These are phyloP conservation scores for Channa argus DNA, from an alignment of 2,113 vertebrate species.

Conservation along the genomic window DNA sequence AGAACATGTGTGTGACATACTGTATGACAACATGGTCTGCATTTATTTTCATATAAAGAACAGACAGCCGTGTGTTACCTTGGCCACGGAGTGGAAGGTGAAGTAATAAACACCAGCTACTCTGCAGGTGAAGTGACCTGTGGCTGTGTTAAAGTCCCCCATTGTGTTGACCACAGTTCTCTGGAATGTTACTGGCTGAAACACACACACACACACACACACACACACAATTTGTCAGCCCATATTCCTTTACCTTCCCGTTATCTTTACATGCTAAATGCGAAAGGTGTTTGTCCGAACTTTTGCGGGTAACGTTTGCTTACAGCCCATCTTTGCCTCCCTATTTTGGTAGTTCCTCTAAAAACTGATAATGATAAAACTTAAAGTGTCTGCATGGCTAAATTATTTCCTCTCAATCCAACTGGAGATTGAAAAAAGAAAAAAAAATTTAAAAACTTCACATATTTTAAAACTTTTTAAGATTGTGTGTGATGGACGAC, in stretches of 20 bases:
- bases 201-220: slow-evolving; percentile 4
- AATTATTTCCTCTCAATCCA: no score
- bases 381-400: no score
- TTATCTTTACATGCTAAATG: no score
- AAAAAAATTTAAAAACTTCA: neutral
- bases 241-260: no score
- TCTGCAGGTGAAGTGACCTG: slow-evolving; percentile 54
- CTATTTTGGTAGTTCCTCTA: no score
- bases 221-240: neutral
- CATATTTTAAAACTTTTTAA: no score
- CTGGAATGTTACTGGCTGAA: slow-evolving; percentile 43
- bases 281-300: no score
- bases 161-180: neutral
- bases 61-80: slow-evolving; percentile 31
- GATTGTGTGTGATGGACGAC: neutral
- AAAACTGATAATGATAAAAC: no score
- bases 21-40: neutral
- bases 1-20: neutral
- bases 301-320: no score
- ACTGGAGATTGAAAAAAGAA: no score
- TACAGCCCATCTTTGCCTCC: no score
- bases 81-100: slow-evolving; percentile 56
- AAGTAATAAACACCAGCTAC: slow-evolving; percentile 65
- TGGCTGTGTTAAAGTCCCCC: neutral
- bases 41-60: neutral